Evolutionary conservation across 2,888 invertebrate genomes (phyloP).

Genomic region (Pseudeuparius sepicola): DNA sequence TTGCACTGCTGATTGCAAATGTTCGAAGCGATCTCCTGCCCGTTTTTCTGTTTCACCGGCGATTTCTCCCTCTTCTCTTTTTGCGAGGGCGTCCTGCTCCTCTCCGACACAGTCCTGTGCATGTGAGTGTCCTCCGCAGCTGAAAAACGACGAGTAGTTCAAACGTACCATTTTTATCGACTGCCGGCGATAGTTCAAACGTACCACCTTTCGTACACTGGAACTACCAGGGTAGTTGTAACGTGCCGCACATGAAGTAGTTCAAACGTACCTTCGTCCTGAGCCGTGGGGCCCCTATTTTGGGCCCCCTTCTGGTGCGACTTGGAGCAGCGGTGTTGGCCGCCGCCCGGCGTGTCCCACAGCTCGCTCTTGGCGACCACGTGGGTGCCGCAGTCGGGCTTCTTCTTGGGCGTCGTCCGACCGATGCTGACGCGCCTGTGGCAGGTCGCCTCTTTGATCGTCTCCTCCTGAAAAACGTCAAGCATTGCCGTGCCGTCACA

Average conservation of each 20-base stretch:
- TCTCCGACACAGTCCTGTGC: constrained; percentile 37
- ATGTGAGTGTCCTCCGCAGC: constrained; percentile 32
- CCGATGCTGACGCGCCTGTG: constrained; percentile 33
- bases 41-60: constrained; percentile 24
- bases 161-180: not conserved
- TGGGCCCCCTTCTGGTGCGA: constrained; percentile 34
- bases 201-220: not conserved
- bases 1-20: constrained; percentile 38
- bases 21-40: constrained; percentile 24
- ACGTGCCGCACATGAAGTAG: no score
- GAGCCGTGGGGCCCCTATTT: constrained; percentile 31
- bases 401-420: constrained; percentile 40
- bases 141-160: not conserved
- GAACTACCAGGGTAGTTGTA: no score
- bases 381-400: constrained; percentile 38
- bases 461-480: no score
- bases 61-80: constrained; percentile 33
- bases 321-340: constrained; percentile 36
- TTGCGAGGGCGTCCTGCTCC: constrained; percentile 32
- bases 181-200: not conserved
- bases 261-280: constrained; percentile 33
- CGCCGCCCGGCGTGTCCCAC: constrained; percentile 41
- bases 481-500: no score
- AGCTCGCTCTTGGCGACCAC: constrained; percentile 39
- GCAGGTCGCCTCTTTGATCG: constrained; percentile 25